Base-by-base conservation (phyloP, 1,140 invertebrate genomes). In the Maniola jurtina region DNA sequence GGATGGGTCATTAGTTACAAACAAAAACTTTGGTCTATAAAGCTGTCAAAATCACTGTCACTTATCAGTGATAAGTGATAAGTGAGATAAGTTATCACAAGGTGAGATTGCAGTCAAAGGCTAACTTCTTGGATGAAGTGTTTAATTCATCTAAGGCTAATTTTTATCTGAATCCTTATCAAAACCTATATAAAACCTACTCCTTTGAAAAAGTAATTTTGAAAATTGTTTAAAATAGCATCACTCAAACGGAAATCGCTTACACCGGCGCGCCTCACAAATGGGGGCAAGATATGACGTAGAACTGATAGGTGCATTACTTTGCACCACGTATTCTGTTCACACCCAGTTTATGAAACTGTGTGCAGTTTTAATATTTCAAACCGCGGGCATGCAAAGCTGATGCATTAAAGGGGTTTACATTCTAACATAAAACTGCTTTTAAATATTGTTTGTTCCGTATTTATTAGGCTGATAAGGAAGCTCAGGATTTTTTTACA, bases 271-370 rank as follows among this genome's bases (percentile, higher is more conserved):
- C 67, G 58, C 67, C 56, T 54, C 63, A 64, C 68, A 66, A 70
- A 65, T 65, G 64, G 56, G 56, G 34, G 35, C 11, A 57, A 58
- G 59, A 34, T 36, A 58, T 56, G 55, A 52, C 64, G 64, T 77
- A 57, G 58, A 56, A 76, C 74, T 83, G 78, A 80, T 74, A 79
- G 78, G 72, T 79, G 75, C 80, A 83, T 80, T 80, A 65, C 56
- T 42, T 64, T 40, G 10, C 52, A 25, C 48, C 48, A 52, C 48
- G 48, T 52, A 52, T 52, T 52, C 13, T 52, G 57, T 59, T 60
- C 68, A 63, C 64, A 64, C 71, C 64, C 67, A 69, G 67, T 71
- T 65, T 75, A 75, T 75, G 71, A 75, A 72, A 72, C 70, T 65
- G 64, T 66, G 57, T 66, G 57, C 64, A 67, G 40, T 61, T 67